Conservation (phyloP, 2,888 invertebrate species). For the Caenorhabditis afra region DNA sequence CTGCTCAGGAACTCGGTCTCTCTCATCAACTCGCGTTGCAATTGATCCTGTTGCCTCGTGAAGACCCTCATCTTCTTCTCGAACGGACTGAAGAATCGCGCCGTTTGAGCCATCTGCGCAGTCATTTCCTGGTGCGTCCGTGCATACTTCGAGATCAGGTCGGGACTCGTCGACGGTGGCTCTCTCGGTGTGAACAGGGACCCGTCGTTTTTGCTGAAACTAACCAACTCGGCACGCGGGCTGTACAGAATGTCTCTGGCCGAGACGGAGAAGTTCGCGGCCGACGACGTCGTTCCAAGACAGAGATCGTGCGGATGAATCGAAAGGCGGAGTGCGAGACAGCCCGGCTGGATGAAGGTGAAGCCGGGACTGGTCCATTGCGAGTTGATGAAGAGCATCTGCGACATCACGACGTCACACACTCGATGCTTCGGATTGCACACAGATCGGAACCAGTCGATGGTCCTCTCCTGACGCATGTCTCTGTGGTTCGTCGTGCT, state of each 20-base stretch:
- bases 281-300: conserved; percentile 22
- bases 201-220: neutral
- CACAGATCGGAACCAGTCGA: conserved; percentile 55
- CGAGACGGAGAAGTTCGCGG: conserved; percentile 27
- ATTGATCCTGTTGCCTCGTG: conserved; percentile 34
- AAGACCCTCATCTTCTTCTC: conserved; percentile 49
- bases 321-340: conserved; percentile 48
- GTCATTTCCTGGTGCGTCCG: conserved; percentile 10
- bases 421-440: conserved; percentile 54
- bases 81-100: conserved; percentile 28
- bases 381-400: conserved; percentile 57
- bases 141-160: conserved; percentile 43
- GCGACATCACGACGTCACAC: conserved; percentile 40
- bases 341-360: conserved; percentile 44
- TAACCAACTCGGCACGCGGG: conserved; percentile 1
- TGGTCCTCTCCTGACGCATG: conserved; percentile 42
- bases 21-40: conserved; percentile 32
- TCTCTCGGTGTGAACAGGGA: conserved; percentile 11
- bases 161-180: conserved; percentile 7
- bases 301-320: conserved; percentile 59
- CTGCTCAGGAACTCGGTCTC: conserved; percentile 48
- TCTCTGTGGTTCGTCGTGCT: conserved; percentile 49
- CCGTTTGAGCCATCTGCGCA: conserved; percentile 15
- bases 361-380: conserved; percentile 62
- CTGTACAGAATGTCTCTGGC: conserved; percentile 53